phyloP scores from a whole-genome alignment of 2,888 invertebrate genomes.

The Pinctada fucata region DNA sequence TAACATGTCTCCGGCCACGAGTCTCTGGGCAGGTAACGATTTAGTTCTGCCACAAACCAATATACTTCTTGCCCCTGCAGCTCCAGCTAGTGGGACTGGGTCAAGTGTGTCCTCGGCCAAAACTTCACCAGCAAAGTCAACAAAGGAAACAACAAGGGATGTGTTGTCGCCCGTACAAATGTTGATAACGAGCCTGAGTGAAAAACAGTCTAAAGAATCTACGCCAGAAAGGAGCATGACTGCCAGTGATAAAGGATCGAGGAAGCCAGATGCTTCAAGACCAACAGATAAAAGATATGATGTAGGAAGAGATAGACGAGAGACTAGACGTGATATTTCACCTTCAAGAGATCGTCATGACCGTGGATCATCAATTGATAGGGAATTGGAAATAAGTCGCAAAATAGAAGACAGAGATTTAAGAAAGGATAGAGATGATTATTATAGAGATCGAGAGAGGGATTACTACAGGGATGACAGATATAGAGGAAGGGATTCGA shows the following conservation, averaged over 20 bases:
- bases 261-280: not conserved
- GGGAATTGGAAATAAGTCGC: slow-evolving; percentile 38
- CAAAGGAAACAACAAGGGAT: slow-evolving; percentile 24
- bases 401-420: slow-evolving; percentile 37
- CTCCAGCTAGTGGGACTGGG: slow-evolving; percentile 38
- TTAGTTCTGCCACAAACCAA: slow-evolving; percentile 55
- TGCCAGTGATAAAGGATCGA: not conserved
- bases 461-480: slow-evolving; percentile 43
- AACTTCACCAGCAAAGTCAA: slow-evolving; percentile 43
- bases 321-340: slow-evolving; percentile 9
- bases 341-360: slow-evolving; percentile 33
- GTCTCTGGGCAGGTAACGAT: slow-evolving; percentile 70
- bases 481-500: slow-evolving; percentile 39
- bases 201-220: slow-evolving; percentile 41
- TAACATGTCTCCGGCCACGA: slow-evolving; percentile 72
- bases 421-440: slow-evolving; percentile 37
- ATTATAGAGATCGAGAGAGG: slow-evolving; percentile 36
- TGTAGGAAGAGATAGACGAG: not conserved
- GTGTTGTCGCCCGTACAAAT: slow-evolving; percentile 41
- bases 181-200: slow-evolving; percentile 53
- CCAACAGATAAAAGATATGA: not conserved
- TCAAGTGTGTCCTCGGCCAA: slow-evolving; percentile 39
- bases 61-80: slow-evolving; percentile 64
- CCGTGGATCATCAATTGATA: slow-evolving; percentile 38
- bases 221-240: slow-evolving; percentile 23